These are phyloP conservation scores for Drosophila colorata DNA, from an alignment of 2,888 invertebrate genomes.

Conservation along the genomic window DNA sequence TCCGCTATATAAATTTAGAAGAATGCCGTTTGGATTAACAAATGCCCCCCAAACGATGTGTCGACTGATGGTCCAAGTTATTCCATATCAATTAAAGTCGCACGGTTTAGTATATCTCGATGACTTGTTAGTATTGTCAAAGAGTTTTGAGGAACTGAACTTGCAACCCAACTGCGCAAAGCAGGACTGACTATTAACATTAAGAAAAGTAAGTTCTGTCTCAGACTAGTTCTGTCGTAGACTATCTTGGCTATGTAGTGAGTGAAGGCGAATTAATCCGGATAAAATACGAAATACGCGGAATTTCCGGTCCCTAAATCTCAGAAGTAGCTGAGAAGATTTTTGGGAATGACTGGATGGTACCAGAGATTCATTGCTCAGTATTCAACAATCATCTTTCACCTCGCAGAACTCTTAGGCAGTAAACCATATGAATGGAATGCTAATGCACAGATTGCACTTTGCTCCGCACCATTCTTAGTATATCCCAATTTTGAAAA, in stretches of 20 bases:
- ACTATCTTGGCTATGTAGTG: too few relatives aligned
- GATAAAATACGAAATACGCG: not conserved
- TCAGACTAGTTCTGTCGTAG: slow-evolving; percentile 9
- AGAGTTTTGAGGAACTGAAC: too few relatives aligned
- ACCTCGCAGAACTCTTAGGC: slow-evolving; percentile 5
- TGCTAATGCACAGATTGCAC: not conserved
- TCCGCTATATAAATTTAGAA: not conserved
- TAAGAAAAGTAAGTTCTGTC: too few relatives aligned
- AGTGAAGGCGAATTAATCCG: slow-evolving; percentile 6
- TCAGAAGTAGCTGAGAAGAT: slow-evolving; percentile 9
- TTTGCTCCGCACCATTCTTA: too few relatives aligned
- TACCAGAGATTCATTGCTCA: slow-evolving; percentile 14
- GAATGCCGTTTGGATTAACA: slow-evolving; percentile 3
- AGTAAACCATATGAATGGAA: slow-evolving; percentile 12
- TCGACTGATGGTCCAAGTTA: slow-evolving; percentile 9
- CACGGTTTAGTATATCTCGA: not conserved
- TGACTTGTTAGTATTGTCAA: too few relatives aligned
- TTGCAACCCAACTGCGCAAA: too few relatives aligned
- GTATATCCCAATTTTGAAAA: too few relatives aligned
- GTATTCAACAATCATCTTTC: not conserved
- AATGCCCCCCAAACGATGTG: too few relatives aligned
- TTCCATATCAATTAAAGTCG: slow-evolving; percentile 4
- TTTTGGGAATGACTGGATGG: slow-evolving; percentile 17
- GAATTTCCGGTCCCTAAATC: slow-evolving; percentile 16
- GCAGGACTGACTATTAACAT: slow-evolving; percentile 14